Evolutionary conservation across 2,113 vertebrate species (phyloP).

Genomic region (Anthoscopus minutus): DNA sequence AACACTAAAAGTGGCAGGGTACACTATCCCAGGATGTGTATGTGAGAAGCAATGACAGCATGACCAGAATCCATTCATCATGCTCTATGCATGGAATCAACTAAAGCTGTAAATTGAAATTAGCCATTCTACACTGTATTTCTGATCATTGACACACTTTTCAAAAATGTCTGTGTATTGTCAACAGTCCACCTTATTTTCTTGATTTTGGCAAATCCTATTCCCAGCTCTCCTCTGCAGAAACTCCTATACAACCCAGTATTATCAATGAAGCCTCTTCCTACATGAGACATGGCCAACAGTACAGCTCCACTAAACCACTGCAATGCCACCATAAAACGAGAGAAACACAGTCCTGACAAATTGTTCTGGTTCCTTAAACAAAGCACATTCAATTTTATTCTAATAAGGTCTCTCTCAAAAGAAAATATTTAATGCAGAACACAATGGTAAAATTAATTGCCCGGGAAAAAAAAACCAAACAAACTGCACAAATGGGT

Average conservation of each 20-base stretch:
- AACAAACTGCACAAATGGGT: background rate
- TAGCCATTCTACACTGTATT: background rate
- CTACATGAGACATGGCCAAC: fast-evolving
- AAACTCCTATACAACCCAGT: background rate
- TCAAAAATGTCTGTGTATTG: background rate
- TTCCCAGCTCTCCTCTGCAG: background rate
- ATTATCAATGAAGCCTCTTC: background rate
- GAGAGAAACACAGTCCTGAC: background rate
- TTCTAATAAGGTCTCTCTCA: background rate
- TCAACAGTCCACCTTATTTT: background rate
- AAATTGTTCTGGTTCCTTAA: background rate
- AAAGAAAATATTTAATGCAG: background rate
- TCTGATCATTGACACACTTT: background rate
- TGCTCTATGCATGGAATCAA: background rate
- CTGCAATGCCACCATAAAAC: background rate
- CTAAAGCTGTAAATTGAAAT: background rate
- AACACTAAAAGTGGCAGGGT: background rate
- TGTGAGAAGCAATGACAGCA: background rate
- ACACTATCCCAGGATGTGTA: background rate
- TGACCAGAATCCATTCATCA: background rate
- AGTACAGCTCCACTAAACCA: background rate
- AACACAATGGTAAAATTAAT: background rate
- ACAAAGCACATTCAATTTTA: background rate
- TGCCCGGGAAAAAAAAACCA: background rate
- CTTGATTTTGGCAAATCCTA: background rate